Base-by-base conservation (phyloP, 2,113 vertebrate genomes). In the Mystacornis crossleyi region DNA sequence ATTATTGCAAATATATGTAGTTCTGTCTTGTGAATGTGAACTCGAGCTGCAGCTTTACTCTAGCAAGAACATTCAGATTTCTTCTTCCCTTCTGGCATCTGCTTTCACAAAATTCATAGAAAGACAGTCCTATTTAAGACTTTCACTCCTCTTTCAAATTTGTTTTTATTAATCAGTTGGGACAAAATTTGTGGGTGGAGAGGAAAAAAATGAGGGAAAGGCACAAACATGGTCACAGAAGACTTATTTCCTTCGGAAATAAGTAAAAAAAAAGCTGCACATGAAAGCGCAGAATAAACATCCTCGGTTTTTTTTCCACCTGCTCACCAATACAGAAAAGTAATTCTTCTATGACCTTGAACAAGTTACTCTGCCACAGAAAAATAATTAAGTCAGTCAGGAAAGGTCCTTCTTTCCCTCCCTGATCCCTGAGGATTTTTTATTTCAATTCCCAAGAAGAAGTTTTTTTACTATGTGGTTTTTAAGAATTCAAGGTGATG, bases 331-430 rank as follows among this genome's bases (percentile, higher is more conserved):
- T 38, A 69, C 20, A 90, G 55, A 85, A 93, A 85, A 86, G 20
- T 47, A 86, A 36, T 90, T 85, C 21, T 83, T 74, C 42, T 60
- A 1, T 70, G 67, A 81, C 62, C 66, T 91, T 85, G 67, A 86
- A 88, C 33, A 88, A 87, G 58, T 95, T 74, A 82, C 24, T 81
- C 33, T 91, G 31, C 58, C 18, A 34, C 45, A 72, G 66, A 85
- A 86, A 95, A 92, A 87, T 87, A 92, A 85, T 85, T 82, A 40
- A 90, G 50, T 83, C 67, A 70, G 45, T 66, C 58, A 92, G 67
- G 67, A 96, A 89, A 47, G 33, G 64, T 83, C 62, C 34, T 86
- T 81, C 50, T 94, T 89, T 85, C 45, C 38, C 34, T 87, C 20
- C 17, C 14, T 14, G 9, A 7, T 85, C 78, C 74, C 55, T 54